These are phyloP conservation scores for Pachydiplax longipennis DNA, from an alignment of 2,888 invertebrate species.

Conservation along the genomic window DNA sequence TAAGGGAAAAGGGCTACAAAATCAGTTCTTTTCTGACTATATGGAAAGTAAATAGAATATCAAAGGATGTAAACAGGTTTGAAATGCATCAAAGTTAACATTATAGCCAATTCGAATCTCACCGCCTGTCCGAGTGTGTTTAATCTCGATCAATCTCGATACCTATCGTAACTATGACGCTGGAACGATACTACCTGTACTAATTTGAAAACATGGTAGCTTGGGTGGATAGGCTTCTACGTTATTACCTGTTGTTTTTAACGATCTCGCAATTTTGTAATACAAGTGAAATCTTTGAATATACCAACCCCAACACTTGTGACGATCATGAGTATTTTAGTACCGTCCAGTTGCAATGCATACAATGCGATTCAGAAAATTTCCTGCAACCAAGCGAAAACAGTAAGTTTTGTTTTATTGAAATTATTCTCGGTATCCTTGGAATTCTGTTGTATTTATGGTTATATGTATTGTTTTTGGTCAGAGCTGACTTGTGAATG, in stretches of 20 bases:
- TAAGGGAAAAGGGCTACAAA: no score
- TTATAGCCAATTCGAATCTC: no score
- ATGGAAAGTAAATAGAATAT: no score
- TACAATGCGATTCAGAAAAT: constrained; percentile 59
- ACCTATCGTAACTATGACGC: neutral
- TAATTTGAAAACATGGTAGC: constrained; percentile 17
- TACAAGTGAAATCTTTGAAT: constrained; percentile 52
- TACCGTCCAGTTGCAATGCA: constrained; percentile 62
- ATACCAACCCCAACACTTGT: constrained; percentile 57
- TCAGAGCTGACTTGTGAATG: constrained; percentile 63
- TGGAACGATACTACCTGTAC: neutral
- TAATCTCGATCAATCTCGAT: neutral
- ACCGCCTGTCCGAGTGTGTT: neutral
- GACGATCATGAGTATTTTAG: constrained; percentile 62
- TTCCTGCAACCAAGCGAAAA: constrained; percentile 58
- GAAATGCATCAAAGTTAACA: no score
- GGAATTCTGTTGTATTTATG: constrained; percentile 24
- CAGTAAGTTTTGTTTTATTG: constrained; percentile 55
- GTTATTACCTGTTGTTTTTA: neutral
- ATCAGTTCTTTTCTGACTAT: no score
- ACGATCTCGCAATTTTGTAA: neutral
- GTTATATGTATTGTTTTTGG: neutral
- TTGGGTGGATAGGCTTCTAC: neutral
- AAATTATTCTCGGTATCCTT: neutral
- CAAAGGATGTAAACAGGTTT: no score